Percentiles rank a stretch among this genome's conserved stretches.
phyloP scores from a whole-genome alignment of 37 sponge, comb jelly and placozoan species.

The Beroe forskalii region DNA sequence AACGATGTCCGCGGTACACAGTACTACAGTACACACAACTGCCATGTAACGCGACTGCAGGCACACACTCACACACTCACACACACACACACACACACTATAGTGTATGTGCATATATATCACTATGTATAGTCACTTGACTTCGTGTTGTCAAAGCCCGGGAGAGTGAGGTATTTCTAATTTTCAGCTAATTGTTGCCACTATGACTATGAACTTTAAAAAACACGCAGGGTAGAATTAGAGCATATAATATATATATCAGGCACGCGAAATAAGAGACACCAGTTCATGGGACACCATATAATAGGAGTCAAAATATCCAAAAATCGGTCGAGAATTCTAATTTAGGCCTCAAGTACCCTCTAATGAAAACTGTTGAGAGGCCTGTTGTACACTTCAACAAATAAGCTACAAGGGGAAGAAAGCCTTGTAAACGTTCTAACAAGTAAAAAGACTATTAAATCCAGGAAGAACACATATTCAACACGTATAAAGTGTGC shows the following conservation, averaged over 20 bases:
- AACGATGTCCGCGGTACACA: neutral
- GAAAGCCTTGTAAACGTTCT: neutral
- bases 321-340: constrained; percentile 5
- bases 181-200: neutral
- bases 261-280: neutral
- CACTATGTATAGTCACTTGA: neutral
- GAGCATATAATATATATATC: neutral
- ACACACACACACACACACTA: no score
- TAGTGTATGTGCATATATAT: neutral
- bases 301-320: neutral
- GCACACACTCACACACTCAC: no score
- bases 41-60: neutral
- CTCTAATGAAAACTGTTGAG: constrained; percentile 31
- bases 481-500: neutral
- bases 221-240: neutral
- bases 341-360: constrained; percentile 52
- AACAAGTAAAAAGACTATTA: constrained; percentile 32
- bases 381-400: constrained; percentile 56
- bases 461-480: neutral
- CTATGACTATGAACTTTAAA: neutral
- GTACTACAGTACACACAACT: neutral
- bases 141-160: neutral
- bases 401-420: neutral
- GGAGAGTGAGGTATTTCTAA: neutral
- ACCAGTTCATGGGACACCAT: neutral